phyloP scores from a whole-genome alignment of 2,113 vertebrate genomes.

The Pteronura brasiliensis region DNA sequence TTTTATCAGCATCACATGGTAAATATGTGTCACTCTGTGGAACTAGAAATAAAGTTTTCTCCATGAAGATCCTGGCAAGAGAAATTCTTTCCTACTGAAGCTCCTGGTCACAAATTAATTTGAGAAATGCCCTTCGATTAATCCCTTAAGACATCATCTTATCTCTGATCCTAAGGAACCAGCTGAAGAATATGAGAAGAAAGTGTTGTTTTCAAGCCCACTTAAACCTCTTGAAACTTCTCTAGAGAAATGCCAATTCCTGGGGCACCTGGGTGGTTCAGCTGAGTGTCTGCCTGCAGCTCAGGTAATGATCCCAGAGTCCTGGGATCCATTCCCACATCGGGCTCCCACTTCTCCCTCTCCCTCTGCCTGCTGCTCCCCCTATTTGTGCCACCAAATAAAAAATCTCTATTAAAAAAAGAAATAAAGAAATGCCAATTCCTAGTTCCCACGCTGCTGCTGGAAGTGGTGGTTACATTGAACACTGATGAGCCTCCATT shows the following conservation, averaged over 20 bases:
- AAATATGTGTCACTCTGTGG: not conserved
- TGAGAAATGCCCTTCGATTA: not conserved
- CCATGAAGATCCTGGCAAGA: not conserved
- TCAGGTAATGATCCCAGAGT: too few species aligned
- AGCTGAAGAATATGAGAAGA: not conserved
- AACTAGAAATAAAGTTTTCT: not conserved
- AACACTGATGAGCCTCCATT: not conserved
- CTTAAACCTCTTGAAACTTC: not conserved
- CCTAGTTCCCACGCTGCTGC: not conserved
- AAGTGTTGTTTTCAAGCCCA: not conserved
- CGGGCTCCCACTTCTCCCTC: too few species aligned
- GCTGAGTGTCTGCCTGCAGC: too few species aligned
- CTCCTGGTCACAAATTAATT: not conserved
- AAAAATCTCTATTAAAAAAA: too few species aligned
- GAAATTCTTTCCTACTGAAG: not conserved
- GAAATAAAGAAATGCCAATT: too few species aligned
- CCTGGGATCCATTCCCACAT: too few species aligned
- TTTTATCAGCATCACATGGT: not conserved
- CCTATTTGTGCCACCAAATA: too few species aligned
- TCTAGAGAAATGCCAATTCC: not conserved
- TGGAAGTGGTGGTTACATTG: not conserved
- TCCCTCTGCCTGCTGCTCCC: too few species aligned
- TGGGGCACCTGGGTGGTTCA: too few species aligned
- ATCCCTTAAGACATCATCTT: not conserved
- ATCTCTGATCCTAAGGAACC: not conserved